phyloP scores from a whole-genome alignment of 2,797 vertebrate species.

The Typhlichthys subterraneus region DNA sequence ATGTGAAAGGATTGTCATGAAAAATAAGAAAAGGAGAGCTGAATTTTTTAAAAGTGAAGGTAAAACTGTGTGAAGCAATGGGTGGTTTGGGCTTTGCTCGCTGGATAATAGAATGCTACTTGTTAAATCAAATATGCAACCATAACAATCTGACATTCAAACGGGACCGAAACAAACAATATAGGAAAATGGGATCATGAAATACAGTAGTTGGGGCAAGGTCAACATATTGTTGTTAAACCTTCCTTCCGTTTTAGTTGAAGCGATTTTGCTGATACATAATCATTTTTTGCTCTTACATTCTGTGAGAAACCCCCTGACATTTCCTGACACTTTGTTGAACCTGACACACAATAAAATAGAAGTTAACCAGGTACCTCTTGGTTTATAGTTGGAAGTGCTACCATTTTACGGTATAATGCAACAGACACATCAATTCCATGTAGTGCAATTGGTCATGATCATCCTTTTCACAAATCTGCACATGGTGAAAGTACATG shows the following conservation, averaged over 20 bases:
- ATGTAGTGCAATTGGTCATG: neutral
- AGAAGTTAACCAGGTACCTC: neutral
- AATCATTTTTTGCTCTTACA: neutral
- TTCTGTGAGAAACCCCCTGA: neutral
- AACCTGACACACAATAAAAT: neutral
- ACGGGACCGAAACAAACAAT: neutral
- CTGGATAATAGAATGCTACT: neutral
- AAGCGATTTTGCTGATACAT: neutral
- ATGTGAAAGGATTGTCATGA: slow-evolving; percentile 82
- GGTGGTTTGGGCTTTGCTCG: slow-evolving; percentile 45
- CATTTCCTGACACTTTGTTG: neutral
- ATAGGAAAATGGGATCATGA: neutral
- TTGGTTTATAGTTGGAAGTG: neutral
- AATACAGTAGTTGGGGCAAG: neutral
- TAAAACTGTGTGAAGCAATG: slow-evolving; percentile 71
- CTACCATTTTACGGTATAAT: neutral
- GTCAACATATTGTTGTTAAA: no score
- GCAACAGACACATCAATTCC: no score
- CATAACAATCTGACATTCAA: no score
- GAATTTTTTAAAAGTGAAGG: slow-evolving; percentile 93
- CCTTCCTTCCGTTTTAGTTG: no score
- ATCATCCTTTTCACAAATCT: slow-evolving; percentile 9
- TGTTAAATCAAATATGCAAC: no score
- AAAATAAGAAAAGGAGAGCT: slow-evolving; percentile 90
- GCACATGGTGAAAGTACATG: slow-evolving; percentile 14